Conservation (phyloP, 2,113 vertebrate genomes). For the Chloebia gouldiae region DNA sequence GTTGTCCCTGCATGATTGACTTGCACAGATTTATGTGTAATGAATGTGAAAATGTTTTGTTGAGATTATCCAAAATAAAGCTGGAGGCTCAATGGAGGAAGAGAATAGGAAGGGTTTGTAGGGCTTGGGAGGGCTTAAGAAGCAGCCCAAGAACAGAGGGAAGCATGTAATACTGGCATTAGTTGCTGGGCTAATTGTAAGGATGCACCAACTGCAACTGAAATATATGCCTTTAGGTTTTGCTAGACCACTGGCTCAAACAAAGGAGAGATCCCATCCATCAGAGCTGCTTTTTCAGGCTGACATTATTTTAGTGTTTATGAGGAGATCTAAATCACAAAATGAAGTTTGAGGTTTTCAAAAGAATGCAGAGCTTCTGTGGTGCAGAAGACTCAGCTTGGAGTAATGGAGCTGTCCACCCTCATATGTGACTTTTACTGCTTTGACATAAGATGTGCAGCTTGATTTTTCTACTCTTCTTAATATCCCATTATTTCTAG, state of each 20-base stretch:
- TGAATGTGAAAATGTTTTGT: constrained; percentile 12
- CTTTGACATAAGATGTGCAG: not conserved
- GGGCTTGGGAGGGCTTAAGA: not conserved
- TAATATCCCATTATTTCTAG: not conserved
- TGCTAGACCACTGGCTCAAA: not conserved
- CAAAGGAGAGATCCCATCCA: not conserved
- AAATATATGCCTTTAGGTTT: constrained; percentile 4
- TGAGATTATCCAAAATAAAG: not conserved
- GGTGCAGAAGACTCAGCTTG: not conserved
- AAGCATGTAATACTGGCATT: not conserved
- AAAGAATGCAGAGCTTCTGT: not conserved
- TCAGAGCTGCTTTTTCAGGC: not conserved
- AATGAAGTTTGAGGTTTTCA: not conserved
- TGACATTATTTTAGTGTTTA: not conserved
- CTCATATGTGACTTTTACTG: not conserved
- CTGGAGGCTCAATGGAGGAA: not conserved
- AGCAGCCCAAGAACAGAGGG: not conserved
- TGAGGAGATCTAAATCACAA: not conserved
- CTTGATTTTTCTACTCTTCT: not conserved
- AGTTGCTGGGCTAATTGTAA: not conserved
- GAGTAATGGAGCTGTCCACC: not conserved
- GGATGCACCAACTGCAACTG: not conserved
- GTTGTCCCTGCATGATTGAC: not conserved
- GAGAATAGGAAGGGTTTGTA: not conserved
- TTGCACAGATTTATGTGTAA: not conserved